Evolutionary conservation across 2,888 invertebrate species (phyloP), one percentile per base, ranked within the genome.

Genomic region (Bembecia ichneumoniformis): DNA sequence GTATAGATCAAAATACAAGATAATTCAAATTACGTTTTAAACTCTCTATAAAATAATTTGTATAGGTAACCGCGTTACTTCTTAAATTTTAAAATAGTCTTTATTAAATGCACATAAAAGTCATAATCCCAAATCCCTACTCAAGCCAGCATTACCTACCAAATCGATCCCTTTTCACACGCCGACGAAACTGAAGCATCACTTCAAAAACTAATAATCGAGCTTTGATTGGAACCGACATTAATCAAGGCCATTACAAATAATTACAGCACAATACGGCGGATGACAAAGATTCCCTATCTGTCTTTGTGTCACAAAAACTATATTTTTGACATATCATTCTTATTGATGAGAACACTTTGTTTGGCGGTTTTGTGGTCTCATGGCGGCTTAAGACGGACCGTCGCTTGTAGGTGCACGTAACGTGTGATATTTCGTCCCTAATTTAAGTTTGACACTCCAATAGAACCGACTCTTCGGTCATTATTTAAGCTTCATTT

Each of bases 231-330:
- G 40, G 14, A 40, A 13, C 40, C 40, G 40, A 66, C 63, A 58
- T 52, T 51, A 55, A 55, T 53, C 53, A 53, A 55, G 53, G 46
- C 52, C 55, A 55, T 55, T 55, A 55, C 45, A 46, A 35, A 14
- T 68, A 67, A 69, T 66, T 66, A 64, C 64, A 57, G 58, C 58
- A 58, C 60, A 64, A 60, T 62, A 58, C 46, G 47, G 59, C 46
- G 47, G 36, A 46, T 54, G 59, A 58, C 65, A 62, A 63, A 63
- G 59, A 52, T 55, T 49, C 49, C 20, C 53, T 55, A 62, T 69
- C 61, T 28, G 28, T 28, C 28, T 28, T 58, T 57, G 54, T 69
- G 73, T 71, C 67, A 72, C 70, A 71, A 72, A 71, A 70, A 72
- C 63, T 60, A 54, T 50, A 55, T 58, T 71, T 70, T 52, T 69